Evolutionary conservation across 2,888 invertebrate genomes (phyloP), one percentile per base, ranked within the genome.

Genomic region (Leucoma salicis): DNA sequence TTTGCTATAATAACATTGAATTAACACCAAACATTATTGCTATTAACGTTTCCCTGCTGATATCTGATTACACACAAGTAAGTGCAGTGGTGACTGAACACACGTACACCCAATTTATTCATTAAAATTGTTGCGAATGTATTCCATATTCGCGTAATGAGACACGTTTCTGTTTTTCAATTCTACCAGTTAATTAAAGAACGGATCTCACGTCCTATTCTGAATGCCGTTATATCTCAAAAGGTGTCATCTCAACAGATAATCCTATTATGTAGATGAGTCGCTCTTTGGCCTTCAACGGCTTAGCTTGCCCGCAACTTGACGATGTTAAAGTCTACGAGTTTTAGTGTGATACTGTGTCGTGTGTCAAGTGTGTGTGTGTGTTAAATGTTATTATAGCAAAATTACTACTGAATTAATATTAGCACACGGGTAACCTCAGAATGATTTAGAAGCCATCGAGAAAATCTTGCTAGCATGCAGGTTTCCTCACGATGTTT

Each of bases 201-300:
- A 33, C 25, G 32, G 14, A 31, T 42, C 18, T 15, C 14, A 33
- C 14, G 52, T 46, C 45, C 27, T 39, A 41, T 48, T 53, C 41
- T 42, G 18, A 28, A 56, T 48, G 33, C 52, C 25, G 39, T 54
- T 58, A 59, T 56, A 56, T 36, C 40, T 53, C 60, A 57, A 28
- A 47, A 50, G 57, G 57, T 52, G 46, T 48, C 43, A 18, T 44
- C 21, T 35, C 39, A 34, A 38, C 35, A 46, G 39, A 45, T 52
- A 60, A 58, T 51, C 46, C 42, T 40, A 49, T 60, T 59, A 59
- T 57, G 57, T 39, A 57, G 42, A 58, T 51, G 53, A 45, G 48
- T 27, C 35, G 35, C 41, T 31, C 59, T 46, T 15, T 10, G 31
- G 14, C 39, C 35, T 35, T 16, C 28, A 11, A 36, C 24, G 29